Evolutionary conservation across 2,113 vertebrate genomes (phyloP), one percentile per base, ranked within the genome.

Genomic region (Probosciger aterrimus): DNA sequence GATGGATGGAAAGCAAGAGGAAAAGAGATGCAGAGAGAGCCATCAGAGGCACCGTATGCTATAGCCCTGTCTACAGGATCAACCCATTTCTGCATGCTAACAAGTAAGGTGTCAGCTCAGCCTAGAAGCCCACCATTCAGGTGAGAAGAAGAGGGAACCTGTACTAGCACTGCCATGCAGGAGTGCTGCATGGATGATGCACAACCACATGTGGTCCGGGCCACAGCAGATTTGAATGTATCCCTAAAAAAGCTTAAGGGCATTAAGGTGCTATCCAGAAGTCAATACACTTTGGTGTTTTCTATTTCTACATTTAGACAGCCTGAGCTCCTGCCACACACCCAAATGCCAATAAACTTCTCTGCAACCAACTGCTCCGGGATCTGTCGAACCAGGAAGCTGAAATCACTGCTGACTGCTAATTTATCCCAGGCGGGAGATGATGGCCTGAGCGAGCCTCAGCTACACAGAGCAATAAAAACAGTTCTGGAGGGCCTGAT

Each of bases 121-220:
- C 43, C 64, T 18, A 47, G 37, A 70, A 86, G 35, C 12, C 14
- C 57, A 25, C 6, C 64, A 10, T 11, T 27, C 24, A 60, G 62
- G 39, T 11, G 47, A 86, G 37, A 84, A 39, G 46, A 77, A n/a
- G 46, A 92, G 17, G 39, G 10, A 19, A 59, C 25, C 19, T 41
- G 7, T 10, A 62, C 3, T 4, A 74, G 53, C 49, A 47, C 4
- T 37, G 17, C 39, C 19, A 0, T 2, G 2, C 55, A 71, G 30
- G 59, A 60, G 31, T 5, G 44, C 37, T 6, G 6, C 43, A 30
- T 0, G 0, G 18, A 22, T 10, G 23, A 14, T 7, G 9, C 24
- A 31, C 18, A 24, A 10, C 11, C 14, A 52, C 31, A 28, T 4
- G 0, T 0, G 12, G 33, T 19, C 47, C 37, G 28, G 47, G 43